A percentile compares a stretch with the other conserved stretches of the same genome.
Evolutionary conservation across 2,113 vertebrate genomes (phyloP).

Genomic region (Anolis sagrei): DNA sequence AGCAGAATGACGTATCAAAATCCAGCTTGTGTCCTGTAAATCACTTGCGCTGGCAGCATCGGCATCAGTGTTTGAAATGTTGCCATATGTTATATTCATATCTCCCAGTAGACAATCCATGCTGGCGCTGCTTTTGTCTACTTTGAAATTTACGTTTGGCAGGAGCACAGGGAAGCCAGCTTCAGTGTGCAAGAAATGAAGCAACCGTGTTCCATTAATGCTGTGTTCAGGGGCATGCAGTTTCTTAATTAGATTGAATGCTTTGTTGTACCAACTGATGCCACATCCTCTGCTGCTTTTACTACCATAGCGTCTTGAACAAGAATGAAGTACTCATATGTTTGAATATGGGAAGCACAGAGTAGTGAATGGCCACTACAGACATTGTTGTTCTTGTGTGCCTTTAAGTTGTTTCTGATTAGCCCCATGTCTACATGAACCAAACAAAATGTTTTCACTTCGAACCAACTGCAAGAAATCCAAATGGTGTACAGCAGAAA

Average conservation of each 20-base stretch:
- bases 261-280: not conserved
- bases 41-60: conserved; percentile 18
- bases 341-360: conserved; percentile 47
- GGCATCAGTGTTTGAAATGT: conserved; percentile 46
- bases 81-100: conserved; percentile 39
- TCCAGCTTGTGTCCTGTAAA: conserved; percentile 49
- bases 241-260: conserved; percentile 24
- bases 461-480: too few relatives aligned
- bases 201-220: conserved; percentile 39
- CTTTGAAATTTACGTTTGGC: not conserved
- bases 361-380: conserved; percentile 38
- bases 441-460: too few relatives aligned
- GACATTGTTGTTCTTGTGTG: not conserved
- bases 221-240: conserved; percentile 33
- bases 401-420: too few relatives aligned
- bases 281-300: too few relatives aligned
- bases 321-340: conserved; percentile 28
- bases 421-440: too few relatives aligned
- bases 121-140: not conserved
- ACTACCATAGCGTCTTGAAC: conserved; percentile 26
- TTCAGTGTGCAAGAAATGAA: conserved; percentile 38
- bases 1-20: conserved; percentile 73
- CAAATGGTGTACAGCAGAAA: too few relatives aligned
- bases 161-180: conserved; percentile 12
- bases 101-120: conserved; percentile 46